Base-by-base conservation (phyloP, 2,797 vertebrate species). In the Gymnopithys bicolor region DNA sequence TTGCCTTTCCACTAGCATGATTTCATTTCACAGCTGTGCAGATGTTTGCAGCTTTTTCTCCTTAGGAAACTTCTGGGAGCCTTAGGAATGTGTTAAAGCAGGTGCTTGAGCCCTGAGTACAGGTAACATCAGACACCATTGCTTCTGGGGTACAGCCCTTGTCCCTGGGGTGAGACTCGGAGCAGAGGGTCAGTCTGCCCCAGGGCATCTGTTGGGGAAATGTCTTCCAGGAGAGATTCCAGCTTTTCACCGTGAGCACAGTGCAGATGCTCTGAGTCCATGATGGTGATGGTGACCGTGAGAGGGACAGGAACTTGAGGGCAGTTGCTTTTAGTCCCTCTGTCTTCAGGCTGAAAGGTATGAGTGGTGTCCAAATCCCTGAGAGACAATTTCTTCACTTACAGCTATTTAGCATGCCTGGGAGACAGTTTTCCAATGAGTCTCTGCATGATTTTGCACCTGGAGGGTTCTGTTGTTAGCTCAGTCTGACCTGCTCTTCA, bases 1-100 rank as follows among this genome's bases (percentile, higher is more conserved):
- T 97, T 96, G 93, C 90, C 56, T 66, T 94, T 89, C 60, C 82
- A 84, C 93, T 95, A 64, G 52, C 64, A 32, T 93, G 82, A 73
- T 86, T 97, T 86, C 35, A 10, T 88, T 93, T 91, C 80, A 76
- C 88, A 95, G 88, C 70, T 84, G 90, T 97, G 90, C 87, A 96
- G 89, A 93, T 87, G 78, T 90, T 92, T 95, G 64, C 41, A 77
- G 37, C 51, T 91, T 53, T 64, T 84, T 94, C 79, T 89, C 82
- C 67, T 93, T 51, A 43, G 93, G 80, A 95, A 70, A 60, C 62
- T 45, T 84, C 35, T 5, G 32, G 51, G 53, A 93, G 25, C 58
- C 28, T 73, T 74, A 28, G 25, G 23, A 60, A 58, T 8, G 30
- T 78, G 49, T 91, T 60, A 74, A 75, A 84, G 41, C 58, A 79